phyloP scores from a whole-genome alignment of 2,888 invertebrate genomes.

The Heliconius aoede region DNA sequence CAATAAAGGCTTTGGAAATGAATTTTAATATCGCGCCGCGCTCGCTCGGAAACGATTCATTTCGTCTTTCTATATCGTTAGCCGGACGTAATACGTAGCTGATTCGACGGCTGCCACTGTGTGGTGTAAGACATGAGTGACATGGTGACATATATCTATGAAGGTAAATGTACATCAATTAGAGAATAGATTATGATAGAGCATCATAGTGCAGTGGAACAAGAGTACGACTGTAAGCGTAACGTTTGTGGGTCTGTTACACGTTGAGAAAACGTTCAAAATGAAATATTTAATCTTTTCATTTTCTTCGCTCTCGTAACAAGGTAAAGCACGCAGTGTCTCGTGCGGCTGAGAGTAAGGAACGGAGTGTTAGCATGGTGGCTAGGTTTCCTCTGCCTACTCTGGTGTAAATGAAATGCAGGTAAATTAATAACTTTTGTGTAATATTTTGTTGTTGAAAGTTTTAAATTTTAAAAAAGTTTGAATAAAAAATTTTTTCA shows the following conservation, averaged over 20 bases:
- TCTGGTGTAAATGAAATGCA: background rate
- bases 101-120: conserved; percentile 37
- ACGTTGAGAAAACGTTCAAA: too few species aligned
- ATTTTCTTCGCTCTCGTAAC: background rate
- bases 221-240: background rate
- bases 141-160: background rate
- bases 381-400: background rate
- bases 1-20: conserved; percentile 54
- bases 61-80: conserved; percentile 48
- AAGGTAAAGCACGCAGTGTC: background rate
- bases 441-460: background rate
- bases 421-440: too few species aligned
- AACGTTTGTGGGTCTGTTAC: background rate
- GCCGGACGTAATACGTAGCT: conserved; percentile 48
- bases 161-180: background rate
- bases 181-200: too few species aligned
- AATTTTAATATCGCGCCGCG: conserved; percentile 53
- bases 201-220: too few species aligned
- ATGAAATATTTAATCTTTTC: background rate
- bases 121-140: conserved; percentile 33
- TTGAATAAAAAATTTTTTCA: too few species aligned
- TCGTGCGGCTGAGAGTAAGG: background rate
- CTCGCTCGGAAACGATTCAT: conserved; percentile 46
- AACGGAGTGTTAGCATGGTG: background rate
- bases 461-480: background rate